Conservation (phyloP, 2,113 vertebrate genomes). For the Gobius niger region DNA sequence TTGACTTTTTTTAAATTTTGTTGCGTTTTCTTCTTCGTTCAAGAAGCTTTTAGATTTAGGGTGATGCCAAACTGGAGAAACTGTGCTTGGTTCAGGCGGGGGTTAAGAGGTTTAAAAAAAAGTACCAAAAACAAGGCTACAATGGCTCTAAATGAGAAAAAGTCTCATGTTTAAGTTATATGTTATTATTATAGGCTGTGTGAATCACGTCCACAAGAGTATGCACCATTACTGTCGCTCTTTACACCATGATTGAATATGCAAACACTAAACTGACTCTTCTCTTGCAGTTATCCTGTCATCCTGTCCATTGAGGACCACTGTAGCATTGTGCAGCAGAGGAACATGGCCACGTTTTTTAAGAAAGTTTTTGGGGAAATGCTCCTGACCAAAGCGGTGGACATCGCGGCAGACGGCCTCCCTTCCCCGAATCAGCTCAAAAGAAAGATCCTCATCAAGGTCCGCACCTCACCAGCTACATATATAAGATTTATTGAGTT, state of each 20-base stretch:
- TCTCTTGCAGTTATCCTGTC: conserved; percentile 83
- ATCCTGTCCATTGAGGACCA: conserved; percentile 98
- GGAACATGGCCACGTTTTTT: conserved; percentile 93
- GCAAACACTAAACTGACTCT: background rate
- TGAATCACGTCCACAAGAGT: no score
- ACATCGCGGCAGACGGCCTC: conserved; percentile 90
- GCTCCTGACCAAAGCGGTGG: conserved; percentile 93
- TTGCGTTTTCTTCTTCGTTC: no score
- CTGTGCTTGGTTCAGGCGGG: no score
- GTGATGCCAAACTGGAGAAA: no score
- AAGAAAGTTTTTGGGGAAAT: conserved; percentile 96
- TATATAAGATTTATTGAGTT: background rate
- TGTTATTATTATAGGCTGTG: no score
- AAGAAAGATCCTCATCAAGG: conserved; percentile 98
- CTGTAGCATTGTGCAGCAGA: conserved; percentile 98
- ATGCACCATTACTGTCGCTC: background rate
- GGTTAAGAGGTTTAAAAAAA: no score
- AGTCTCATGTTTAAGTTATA: no score
- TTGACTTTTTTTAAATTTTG: no score
- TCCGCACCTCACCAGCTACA: conserved; percentile 36
- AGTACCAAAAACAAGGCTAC: no score
- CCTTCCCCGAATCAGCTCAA: conserved; percentile 96
- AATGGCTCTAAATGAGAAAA: no score
- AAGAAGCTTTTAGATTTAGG: no score
- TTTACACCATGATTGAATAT: background rate